Base-by-base conservation (phyloP, 2,888 invertebrate genomes). In the Hypolimnas misippus region DNA sequence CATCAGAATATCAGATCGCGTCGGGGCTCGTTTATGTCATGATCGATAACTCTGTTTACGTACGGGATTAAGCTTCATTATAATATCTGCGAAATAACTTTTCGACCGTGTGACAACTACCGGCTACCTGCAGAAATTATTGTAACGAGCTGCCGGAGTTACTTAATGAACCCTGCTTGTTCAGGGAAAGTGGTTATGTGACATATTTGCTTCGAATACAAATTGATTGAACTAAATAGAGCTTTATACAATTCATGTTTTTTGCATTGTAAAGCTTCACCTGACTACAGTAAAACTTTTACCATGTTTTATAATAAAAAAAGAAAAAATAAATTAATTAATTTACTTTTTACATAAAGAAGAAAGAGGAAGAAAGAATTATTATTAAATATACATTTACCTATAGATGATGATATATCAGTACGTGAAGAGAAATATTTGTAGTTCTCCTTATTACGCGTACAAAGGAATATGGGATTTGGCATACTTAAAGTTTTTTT, bases 1-100 rank as follows among this genome's bases (percentile, higher is more conserved):
- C 75, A 78, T 82, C 78, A 76, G 80, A 79, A 83, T 83, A 82
- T 81, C 77, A 74, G 77, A 80, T 79, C 76, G 74, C 72, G 74
- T 63, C 69, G 74, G 58, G 70, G 72, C 76, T 76, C 77, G 79
- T 78, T 82, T 79, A 77, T 75, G 77, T 78, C 79, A 77, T 82
- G 81, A 82, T 83, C 84, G 80, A 81, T 83, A 82, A 83, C 67
- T 67, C 65, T 74, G 71, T 72, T 74, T 74, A 68, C 71, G 72
- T 68, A 64, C 56, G 65, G 68, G 69, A 74, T 74, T 67, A 71
- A 68, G 69, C 72, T 71, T 65, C 67, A 69, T 73, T 72, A 72
- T 64, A 65, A 68, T 67, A 69, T 68, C 67, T 65, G 68, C 62
- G 56, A 57, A 64, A 60, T 68, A 62, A 69, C 62, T 65, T 68